phyloP scores from a whole-genome alignment of 1,140 invertebrate genomes.

The Zaprionus nigranus region DNA sequence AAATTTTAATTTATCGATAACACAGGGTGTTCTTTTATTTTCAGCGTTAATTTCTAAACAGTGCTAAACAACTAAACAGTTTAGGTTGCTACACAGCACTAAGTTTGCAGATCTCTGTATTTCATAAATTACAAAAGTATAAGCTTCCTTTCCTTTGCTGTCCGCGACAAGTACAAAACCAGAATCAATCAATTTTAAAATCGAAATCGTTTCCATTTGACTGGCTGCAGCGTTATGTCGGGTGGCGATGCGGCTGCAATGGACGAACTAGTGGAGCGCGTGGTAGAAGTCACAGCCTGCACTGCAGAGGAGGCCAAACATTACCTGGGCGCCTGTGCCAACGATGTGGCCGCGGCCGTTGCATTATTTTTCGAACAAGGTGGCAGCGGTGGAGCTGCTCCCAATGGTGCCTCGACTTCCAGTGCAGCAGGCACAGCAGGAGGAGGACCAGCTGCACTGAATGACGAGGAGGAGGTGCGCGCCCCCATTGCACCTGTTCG shows the following conservation, averaged over 20 bases:
- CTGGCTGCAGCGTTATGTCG: conserved; percentile 49
- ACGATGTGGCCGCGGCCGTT: conserved; percentile 78
- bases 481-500: conserved; percentile 79
- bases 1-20: conserved; percentile 9
- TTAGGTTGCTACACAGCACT: conserved; percentile 29
- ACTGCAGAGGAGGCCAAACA: conserved; percentile 71
- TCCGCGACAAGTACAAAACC: not conserved
- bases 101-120: conserved; percentile 29
- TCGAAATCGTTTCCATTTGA: conserved; percentile 5
- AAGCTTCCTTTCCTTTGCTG: conserved; percentile 25
- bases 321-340: conserved; percentile 72
- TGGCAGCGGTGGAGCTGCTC: conserved; percentile 22
- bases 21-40: not conserved
- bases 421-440: conserved; percentile 2
- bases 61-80: conserved; percentile 2
- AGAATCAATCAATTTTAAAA: conserved; percentile 8
- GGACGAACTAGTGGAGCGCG: conserved; percentile 65
- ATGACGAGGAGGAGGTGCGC: conserved; percentile 75
- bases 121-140: conserved; percentile 33
- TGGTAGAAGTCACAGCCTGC: conserved; percentile 76
- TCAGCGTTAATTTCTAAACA: not conserved
- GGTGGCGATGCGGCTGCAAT: conserved; percentile 51
- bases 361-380: conserved; percentile 76
- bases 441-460: not conserved
- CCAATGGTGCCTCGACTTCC: conserved; percentile 25